Base-by-base conservation (phyloP, 53 echinoderm and acorn worm species). In the Mesocentrotus franciscanus region DNA sequence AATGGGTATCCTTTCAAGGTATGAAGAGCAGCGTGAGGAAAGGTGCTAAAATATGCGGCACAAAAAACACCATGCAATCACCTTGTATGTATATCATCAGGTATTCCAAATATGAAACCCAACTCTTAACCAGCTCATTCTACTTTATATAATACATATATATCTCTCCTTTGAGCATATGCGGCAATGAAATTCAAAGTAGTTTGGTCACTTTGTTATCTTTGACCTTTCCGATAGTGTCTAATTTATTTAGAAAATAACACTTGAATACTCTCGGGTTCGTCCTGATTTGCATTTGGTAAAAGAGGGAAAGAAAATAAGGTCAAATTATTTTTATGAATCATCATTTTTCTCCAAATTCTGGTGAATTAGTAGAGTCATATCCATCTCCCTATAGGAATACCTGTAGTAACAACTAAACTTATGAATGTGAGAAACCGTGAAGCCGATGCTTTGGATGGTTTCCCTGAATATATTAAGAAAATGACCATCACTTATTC, bases 401-500 rank as follows among this genome's bases (percentile, higher is more conserved):
- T 84, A 49, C 84, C 84, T 84, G 84, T 84, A 84, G 39, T 9
- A 24, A 24, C 2, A 39, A 22, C 17, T 84, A 20, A 17, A 39
- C 0, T 29, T 59, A 58, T 20, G 39, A 11, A 87, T 26, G 87
- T 59, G 87, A 58, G 1, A 57, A 58, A 87, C 11, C 59, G 58
- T 87, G 58, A 87, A 58, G 27, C 14, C 10, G 12, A 24, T 87
- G 20, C 26, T 58, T 57, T 58, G 26, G 57, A 58, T 27, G 57
- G n/a, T 2, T 11, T 29, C 9, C 0, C 56, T 87, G 87, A 87
- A 87, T 87, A 87, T 87, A 55, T 58, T 87, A 20, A 57, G 58
- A 36, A 81, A 81, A 81, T 90, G 58, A 90, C 35, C 92, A 92
- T 92, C 76, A 92, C 29, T 75, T 75, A 92, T 92, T 92, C n/a